phyloP scores from a whole-genome alignment of 2,888 invertebrate species.

The Acleris sparsana region DNA sequence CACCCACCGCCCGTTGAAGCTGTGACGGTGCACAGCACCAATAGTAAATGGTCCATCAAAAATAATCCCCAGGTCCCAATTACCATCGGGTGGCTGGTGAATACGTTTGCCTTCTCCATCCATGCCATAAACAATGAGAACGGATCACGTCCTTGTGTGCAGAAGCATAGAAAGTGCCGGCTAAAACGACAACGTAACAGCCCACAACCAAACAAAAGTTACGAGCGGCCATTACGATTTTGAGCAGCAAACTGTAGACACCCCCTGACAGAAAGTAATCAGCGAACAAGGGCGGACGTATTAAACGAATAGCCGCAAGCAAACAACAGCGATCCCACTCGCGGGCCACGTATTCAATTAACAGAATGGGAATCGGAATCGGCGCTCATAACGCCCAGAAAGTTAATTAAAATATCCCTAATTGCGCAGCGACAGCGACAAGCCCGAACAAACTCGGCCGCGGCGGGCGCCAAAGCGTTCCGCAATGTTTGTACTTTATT shows the following conservation, averaged over 20 bases:
- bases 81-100: too few species aligned
- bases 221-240: conserved; percentile 27
- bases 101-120: too few species aligned
- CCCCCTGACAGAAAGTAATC: conserved; percentile 45
- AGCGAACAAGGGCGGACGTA: conserved; percentile 44
- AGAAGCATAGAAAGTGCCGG: neutral
- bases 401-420: conserved; percentile 75
- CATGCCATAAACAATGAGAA: too few species aligned
- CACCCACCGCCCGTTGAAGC: too few species aligned
- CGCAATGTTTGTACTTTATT: conserved; percentile 78
- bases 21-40: too few species aligned
- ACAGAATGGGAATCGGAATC: conserved; percentile 70
- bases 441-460: conserved; percentile 44
- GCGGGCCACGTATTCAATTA: conserved; percentile 71
- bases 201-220: conserved; percentile 29
- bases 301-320: conserved; percentile 55
- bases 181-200: conserved; percentile 20
- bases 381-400: conserved; percentile 62
- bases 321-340: conserved; percentile 57
- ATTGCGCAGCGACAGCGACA: conserved; percentile 55
- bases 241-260: conserved; percentile 15
- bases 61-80: too few species aligned
- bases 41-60: too few species aligned
- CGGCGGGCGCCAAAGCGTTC: conserved; percentile 51
- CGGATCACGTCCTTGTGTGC: too few species aligned